Conservation (phyloP, 2,888 invertebrate genomes). For the Drosophila siamana region DNA sequence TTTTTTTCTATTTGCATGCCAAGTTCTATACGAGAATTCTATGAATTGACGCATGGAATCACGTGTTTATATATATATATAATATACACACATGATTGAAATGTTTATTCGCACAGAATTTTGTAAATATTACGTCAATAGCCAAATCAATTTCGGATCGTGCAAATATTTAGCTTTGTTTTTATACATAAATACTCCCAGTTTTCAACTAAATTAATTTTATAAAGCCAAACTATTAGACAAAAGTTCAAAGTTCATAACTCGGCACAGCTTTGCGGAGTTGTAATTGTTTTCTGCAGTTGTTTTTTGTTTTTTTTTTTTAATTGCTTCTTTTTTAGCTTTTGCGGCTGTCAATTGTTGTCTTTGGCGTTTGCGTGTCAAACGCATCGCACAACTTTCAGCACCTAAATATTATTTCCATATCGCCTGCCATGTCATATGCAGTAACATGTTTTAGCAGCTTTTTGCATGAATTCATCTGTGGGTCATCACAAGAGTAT, state of each 20-base stretch:
- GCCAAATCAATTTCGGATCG: background rate
- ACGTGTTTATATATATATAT: background rate
- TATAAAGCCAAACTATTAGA: background rate
- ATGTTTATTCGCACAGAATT: background rate
- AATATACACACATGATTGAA: background rate
- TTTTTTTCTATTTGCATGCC: too few species aligned
- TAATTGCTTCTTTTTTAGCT: background rate
- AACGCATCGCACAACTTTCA: constrained; percentile 21
- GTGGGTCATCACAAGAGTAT: constrained; percentile 33
- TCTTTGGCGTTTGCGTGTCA: constrained; percentile 45
- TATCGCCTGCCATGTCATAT: constrained; percentile 9
- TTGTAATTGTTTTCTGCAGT: constrained; percentile 10
- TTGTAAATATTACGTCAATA: background rate
- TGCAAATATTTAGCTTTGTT: background rate
- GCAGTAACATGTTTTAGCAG: constrained; percentile 35
- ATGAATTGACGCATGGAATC: too few species aligned
- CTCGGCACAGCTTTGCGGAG: background rate
- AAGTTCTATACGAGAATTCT: too few species aligned
- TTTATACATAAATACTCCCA: background rate
- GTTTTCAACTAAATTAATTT: background rate
- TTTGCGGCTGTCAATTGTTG: background rate
- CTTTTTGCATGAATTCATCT: constrained; percentile 34
- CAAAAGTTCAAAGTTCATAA: background rate
- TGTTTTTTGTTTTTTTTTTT: background rate
- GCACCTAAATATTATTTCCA: constrained; percentile 27